phyloP scores from a whole-genome alignment of 2,797 vertebrate species.

The Sebastes diaconus region DNA sequence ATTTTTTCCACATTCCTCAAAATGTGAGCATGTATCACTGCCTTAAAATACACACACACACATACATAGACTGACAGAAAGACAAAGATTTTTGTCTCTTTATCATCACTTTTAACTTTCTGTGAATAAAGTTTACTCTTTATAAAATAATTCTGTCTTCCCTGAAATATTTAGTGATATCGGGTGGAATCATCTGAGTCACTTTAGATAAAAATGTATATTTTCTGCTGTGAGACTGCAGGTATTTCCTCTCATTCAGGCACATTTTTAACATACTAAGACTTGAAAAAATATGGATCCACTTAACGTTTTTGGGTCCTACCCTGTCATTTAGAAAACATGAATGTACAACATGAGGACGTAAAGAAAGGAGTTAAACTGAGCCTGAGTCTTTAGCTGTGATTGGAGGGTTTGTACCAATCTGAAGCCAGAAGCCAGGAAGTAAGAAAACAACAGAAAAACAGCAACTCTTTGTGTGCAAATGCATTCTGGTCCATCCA shows the following conservation, averaged over 20 bases:
- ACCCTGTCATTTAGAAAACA: constrained; percentile 24
- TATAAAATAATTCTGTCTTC: constrained; percentile 27
- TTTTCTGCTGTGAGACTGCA: not conserved
- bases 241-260: constrained; percentile 13
- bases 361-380: constrained; percentile 1
- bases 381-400: constrained; percentile 9
- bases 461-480: constrained; percentile 61
- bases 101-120: not conserved
- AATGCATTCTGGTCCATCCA: constrained; percentile 52
- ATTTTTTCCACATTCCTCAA: constrained; percentile 13
- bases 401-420: constrained; percentile 37
- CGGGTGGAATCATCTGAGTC: not conserved
- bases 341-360: constrained; percentile 1
- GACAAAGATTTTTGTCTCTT: not conserved
- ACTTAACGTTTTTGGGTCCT: constrained; percentile 8
- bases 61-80: not conserved
- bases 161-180: constrained; percentile 24
- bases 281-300: constrained; percentile 14
- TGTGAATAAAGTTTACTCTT: constrained; percentile 22
- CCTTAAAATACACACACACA: constrained; percentile 3
- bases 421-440: constrained; percentile 35
- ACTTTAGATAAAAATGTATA: constrained; percentile 9
- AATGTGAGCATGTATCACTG: constrained; percentile 13
- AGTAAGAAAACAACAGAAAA: constrained; percentile 46
- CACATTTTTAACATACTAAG: constrained; percentile 20